Evolutionary conservation across 2,113 vertebrate genomes (phyloP).

Genomic region (Thymallus thymallus): DNA sequence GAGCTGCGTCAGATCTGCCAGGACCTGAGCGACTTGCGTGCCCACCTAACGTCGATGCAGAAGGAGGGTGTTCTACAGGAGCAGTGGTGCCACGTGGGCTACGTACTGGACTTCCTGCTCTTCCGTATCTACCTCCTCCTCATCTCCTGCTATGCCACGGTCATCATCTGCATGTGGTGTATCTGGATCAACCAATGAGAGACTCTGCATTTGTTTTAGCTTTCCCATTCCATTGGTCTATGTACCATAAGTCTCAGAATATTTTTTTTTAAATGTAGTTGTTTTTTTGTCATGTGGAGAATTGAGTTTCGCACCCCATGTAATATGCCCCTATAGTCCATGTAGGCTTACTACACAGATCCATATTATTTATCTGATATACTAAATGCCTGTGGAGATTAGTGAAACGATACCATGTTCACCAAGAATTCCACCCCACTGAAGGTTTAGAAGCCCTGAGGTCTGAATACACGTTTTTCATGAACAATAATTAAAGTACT

Average conservation of each 20-base stretch:
- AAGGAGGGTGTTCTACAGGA: conserved; percentile 67
- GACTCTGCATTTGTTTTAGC: no score
- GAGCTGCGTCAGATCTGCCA: conserved; percentile 74
- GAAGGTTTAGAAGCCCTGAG: neutral
- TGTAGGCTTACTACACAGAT: no score
- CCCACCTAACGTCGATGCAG: conserved; percentile 64
- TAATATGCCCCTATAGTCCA: no score
- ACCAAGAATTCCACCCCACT: neutral
- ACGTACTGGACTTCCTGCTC: conserved; percentile 78
- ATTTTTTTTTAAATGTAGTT: no score
- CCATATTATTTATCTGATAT: no score
- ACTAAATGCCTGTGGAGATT: neutral
- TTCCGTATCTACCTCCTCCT: conserved; percentile 78
- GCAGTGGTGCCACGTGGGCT: conserved; percentile 79
- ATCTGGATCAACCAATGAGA: conserved; percentile 73
- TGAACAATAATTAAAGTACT: neutral
- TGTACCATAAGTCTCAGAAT: no score
- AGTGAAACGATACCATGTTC: neutral
- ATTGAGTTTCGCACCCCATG: no score
- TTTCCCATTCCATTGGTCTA: no score
- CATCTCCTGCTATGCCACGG: conserved; percentile 74
- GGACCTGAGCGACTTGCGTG: conserved; percentile 66
- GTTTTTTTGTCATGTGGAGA: no score
- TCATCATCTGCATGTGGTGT: conserved; percentile 81
- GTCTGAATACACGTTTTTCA: neutral